Base-by-base conservation (phyloP, 2,888 invertebrate genomes). In the Oscheius sp. region DNA sequence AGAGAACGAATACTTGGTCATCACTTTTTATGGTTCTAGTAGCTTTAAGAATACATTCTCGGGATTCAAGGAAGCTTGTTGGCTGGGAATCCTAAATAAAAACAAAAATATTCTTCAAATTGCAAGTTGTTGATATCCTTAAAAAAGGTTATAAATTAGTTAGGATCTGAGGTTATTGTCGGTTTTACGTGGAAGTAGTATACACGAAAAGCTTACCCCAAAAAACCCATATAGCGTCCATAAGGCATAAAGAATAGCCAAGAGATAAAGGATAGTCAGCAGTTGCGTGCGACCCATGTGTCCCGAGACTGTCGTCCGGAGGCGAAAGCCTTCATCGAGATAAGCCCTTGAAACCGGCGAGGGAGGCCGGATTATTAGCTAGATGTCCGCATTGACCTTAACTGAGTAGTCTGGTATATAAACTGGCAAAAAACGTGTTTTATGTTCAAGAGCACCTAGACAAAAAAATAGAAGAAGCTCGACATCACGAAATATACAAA, bases 51-150 rank as follows among this genome's bases (percentile, higher is more conserved):
- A 59, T 41, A 14, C 59, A 59, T 3, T 41, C 44, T 26, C 59
- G 17, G 24, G 59, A 59, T 44, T 59, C 59, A 9, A 28, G 26
- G 28, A 59, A 59, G 9, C 44, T 59, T 12, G 44, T 59, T 20
- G 59, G 59, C 20, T 59, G 17, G 26, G 12, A 44, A n/a, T 28
- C n/a, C 59, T 59, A 36, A 36, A 36, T 36, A 14, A 36, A 36
- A 36, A 14, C 36, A 8, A 36, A 36, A 9, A 14, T 9, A 36
- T 36, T 36, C 14, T 36, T 14, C 8, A 36, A 36, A 36, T 14
- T 36, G 8, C 36, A 8, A 14, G 14, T 14, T 8, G 36, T 36
- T 14, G 36, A 36, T 9, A 36, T 14, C 36, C 36, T 14, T 14
- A n/a, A n/a, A n/a, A n/a, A n/a, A n/a, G n/a, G n/a, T n/a, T n/a